These are phyloP conservation scores for Belgica antarctica DNA, from an alignment of 2,888 invertebrate genomes.

Conservation along the genomic window DNA sequence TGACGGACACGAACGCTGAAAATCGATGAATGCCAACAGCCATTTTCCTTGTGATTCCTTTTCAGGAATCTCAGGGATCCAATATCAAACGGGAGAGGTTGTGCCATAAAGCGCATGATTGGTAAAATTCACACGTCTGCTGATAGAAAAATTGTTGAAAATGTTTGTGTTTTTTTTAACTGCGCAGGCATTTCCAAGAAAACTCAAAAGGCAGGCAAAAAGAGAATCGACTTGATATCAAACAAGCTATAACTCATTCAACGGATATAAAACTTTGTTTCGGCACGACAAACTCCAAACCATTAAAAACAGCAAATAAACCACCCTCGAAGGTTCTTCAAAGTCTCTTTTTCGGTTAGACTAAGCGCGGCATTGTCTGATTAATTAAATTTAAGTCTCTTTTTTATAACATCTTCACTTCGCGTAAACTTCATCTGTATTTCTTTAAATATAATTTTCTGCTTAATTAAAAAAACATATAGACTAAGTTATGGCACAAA, in stretches of 20 bases:
- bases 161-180: background rate
- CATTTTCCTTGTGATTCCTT: conserved; percentile 18
- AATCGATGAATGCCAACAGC: background rate
- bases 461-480: too few relatives aligned
- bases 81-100: background rate
- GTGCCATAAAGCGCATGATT: conserved; percentile 27
- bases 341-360: too few relatives aligned
- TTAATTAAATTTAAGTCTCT: too few relatives aligned
- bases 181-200: background rate
- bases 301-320: background rate
- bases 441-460: too few relatives aligned
- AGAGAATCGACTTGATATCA: background rate
- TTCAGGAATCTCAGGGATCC: background rate
- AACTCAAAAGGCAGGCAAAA: background rate
- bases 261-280: too few relatives aligned
- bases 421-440: too few relatives aligned
- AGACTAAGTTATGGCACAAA: too few relatives aligned
- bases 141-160: background rate
- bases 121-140: background rate
- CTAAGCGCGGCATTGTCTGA: background rate
- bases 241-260: background rate
- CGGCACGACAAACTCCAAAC: too few relatives aligned
- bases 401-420: too few relatives aligned
- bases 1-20: background rate
- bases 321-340: background rate